Conservation (phyloP, 23 tunicate species). For the Aplidium turbinatum region DNA sequence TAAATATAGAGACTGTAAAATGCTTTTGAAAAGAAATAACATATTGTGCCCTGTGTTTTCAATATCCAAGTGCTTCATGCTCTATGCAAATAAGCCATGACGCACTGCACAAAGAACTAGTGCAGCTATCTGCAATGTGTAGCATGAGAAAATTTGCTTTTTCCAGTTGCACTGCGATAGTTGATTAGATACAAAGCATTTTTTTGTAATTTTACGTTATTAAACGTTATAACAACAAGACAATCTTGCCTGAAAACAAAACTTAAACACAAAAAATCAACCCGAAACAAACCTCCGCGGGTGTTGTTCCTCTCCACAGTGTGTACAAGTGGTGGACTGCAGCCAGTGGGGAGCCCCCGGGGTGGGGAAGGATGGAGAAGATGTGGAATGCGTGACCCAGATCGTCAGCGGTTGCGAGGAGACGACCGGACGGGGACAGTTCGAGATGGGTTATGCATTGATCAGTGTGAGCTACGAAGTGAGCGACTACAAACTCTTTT, state of each 20-base stretch:
- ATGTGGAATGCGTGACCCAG: slow-evolving; percentile 91
- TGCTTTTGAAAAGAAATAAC: no score
- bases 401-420: slow-evolving; percentile 88
- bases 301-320: slow-evolving; percentile 84
- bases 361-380: slow-evolving; percentile 77
- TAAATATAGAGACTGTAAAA: no score
- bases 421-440: slow-evolving; percentile 61
- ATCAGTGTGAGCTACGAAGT: slow-evolving; percentile 77
- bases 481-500: slow-evolving; percentile 57
- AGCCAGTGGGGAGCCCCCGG: slow-evolving; percentile 44
- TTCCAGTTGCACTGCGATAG: not conserved
- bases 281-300: slow-evolving; percentile 77
- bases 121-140: no score
- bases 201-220: not conserved
- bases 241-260: not conserved
- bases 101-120: no score
- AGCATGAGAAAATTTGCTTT: not conserved
- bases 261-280: not conserved
- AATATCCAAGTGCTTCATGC: no score
- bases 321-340: slow-evolving; percentile 93
- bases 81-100: no score
- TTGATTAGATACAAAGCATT: not conserved
- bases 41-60: no score
- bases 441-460: slow-evolving; percentile 62
- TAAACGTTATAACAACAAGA: not conserved